Base-by-base conservation (phyloP, 2,797 vertebrate genomes). In the Sibirionetta formosa region DNA sequence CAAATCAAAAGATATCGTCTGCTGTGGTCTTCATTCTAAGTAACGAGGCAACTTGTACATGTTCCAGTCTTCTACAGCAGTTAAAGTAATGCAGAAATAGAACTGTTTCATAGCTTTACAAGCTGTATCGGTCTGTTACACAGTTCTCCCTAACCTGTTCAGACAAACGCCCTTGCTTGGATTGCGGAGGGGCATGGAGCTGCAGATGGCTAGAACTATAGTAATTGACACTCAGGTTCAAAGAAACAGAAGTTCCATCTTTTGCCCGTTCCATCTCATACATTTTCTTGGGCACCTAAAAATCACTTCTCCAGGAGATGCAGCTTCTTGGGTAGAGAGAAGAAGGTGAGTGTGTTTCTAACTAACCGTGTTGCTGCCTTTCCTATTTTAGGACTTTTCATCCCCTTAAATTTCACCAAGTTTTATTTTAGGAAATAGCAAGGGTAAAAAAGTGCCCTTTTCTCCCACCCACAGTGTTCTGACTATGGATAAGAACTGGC, bases 381-480 rank as follows among this genome's bases (percentile, higher is more conserved):
- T 90, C 38, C 87, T 91, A 83, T 91, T 97, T 93, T 78, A 76
- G 54, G 38, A 33, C 31, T 93, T 93, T 86, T 69, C 14, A 48
- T 84, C 76, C 54, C 48, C 63, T 84, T 88, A 88, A 88, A 96
- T 88, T 91, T 79, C 73, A 93, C 38, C 76, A 86, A 46, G 71
- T 70, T 91, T 94, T 97, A 96, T 96, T 95, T 94, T 94, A 76
- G 83, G 89, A 95, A 83, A 73, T 56, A 76, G 69, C 86, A 64
- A 92, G 94, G 93, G 91, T 86, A 94, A 93, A 95, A 96, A 86
- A 90, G 35, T 57, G 66, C 48, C 90, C 51, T 95, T 65, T 93
- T 96, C 66, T 93, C 35, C 85, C 93, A 76, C 94, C 95, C 77
- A 90, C 95, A 29, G 69, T 86, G 93, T 95, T 96, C 95, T 93